Percentiles rank a stretch among this genome's conserved stretches.
These are phyloP conservation scores for Scaptomyza caliginosa DNA, from an alignment of 2,888 invertebrate species.

Conservation along the genomic window DNA sequence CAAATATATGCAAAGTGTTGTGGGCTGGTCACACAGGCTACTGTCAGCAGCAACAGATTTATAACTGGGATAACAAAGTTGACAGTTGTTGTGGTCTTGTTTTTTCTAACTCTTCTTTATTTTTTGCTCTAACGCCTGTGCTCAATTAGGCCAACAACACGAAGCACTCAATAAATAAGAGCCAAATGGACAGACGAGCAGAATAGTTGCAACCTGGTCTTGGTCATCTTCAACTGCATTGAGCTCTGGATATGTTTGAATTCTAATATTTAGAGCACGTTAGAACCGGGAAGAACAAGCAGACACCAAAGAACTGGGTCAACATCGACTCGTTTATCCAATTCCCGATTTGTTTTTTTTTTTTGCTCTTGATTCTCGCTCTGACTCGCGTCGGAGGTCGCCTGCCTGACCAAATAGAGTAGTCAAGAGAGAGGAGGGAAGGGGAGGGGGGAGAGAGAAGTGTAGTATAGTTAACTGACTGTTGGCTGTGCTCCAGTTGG, in stretches of 20 bases:
- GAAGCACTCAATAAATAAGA: neutral
- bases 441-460: neutral
- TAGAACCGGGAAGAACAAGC: conserved; percentile 31
- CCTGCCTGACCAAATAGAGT: neutral
- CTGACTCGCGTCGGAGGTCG: conserved; percentile 2
- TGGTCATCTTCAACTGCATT: neutral
- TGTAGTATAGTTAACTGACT: neutral
- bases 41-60: neutral
- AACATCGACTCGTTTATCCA: conserved; percentile 51
- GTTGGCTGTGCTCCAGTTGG: conserved; percentile 11
- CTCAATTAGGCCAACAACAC: neutral
- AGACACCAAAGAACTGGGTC: conserved; percentile 52
- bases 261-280: conserved; percentile 10
- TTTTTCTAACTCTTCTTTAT: neutral
- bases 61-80: neutral
- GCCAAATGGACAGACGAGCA: neutral
- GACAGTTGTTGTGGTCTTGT: neutral
- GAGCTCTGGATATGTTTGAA: neutral
- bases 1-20: neutral
- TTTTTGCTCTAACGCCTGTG: no score
- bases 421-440: no score
- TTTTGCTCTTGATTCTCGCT: neutral
- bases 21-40: neutral
- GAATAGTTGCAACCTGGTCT: neutral
- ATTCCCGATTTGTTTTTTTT: neutral